phyloP scores from a whole-genome alignment of 2,113 vertebrate species.

The Merops nubicus region DNA sequence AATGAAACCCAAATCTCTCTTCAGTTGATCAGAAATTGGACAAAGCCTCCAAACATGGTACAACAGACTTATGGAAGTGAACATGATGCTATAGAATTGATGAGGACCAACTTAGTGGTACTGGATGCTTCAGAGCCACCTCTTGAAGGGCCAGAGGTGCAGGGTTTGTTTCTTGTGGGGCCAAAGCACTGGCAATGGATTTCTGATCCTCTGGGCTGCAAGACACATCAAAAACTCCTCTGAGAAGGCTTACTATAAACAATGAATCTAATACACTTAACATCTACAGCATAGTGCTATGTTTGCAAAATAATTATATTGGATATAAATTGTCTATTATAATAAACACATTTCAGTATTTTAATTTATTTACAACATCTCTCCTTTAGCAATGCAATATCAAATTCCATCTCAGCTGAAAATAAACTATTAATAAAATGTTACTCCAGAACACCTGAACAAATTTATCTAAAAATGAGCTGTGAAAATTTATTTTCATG shows the following conservation, averaged over 20 bases:
- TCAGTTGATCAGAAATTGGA: neutral
- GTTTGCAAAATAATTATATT: neutral
- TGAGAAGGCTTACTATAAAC: neutral
- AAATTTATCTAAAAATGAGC: neutral
- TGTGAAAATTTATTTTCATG: neutral
- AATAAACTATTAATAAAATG: neutral
- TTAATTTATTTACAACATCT: neutral
- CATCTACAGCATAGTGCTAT: neutral
- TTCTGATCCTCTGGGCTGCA: neutral
- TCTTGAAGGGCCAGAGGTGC: neutral
- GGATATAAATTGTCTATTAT: neutral
- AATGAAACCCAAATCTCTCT: neutral
- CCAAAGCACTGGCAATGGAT: neutral
- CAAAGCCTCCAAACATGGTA: neutral
- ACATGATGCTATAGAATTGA: neutral
- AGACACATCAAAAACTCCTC: neutral
- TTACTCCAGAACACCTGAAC: neutral
- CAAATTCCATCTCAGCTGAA: neutral
- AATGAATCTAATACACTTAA: neutral
- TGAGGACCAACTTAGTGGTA: neutral
- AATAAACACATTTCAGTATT: neutral
- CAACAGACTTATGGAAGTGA: neutral
- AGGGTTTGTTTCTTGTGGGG: neutral
- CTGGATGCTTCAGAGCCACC: neutral
- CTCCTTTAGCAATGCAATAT: neutral